Percentiles rank a stretch among this genome's conserved stretches.
These are phyloP conservation scores for Anoura caudifer DNA, from an alignment of 2,113 vertebrate species.

Conservation along the genomic window DNA sequence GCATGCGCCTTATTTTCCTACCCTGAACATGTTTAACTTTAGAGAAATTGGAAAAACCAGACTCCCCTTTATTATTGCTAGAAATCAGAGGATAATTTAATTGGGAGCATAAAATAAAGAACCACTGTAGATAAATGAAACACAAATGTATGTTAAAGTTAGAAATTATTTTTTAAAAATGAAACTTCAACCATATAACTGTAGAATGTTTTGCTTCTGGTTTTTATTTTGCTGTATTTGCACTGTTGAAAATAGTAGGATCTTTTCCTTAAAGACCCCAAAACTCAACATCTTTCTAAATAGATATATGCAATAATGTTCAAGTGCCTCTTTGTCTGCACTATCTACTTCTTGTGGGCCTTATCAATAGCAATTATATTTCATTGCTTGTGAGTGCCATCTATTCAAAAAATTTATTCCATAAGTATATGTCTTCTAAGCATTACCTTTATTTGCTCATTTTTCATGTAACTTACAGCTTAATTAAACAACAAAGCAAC, in stretches of 20 bases:
- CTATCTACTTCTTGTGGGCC: neutral
- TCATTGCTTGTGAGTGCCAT: neutral
- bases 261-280: neutral
- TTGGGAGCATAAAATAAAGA: neutral
- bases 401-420: neutral
- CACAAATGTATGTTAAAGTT: neutral
- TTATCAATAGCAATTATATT: neutral
- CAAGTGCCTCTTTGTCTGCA: neutral
- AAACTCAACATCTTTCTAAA: slow-evolving; percentile 16
- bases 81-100: neutral
- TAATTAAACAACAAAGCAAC: neutral
- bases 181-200: neutral
- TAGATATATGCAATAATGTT: neutral
- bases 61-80: neutral
- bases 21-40: slow-evolving; percentile 8
- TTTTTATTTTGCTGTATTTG: slow-evolving; percentile 4
- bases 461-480: neutral
- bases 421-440: neutral
- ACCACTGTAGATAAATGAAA: neutral
- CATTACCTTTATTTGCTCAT: neutral
- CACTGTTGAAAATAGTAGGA: neutral
- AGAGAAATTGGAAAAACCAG: neutral
- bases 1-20: neutral
- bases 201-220: neutral
- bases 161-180: neutral